Evolutionary conservation across 2,113 vertebrate species (phyloP), one percentile per base, ranked within the genome.

Genomic region (Neopipo cinnamomea): DNA sequence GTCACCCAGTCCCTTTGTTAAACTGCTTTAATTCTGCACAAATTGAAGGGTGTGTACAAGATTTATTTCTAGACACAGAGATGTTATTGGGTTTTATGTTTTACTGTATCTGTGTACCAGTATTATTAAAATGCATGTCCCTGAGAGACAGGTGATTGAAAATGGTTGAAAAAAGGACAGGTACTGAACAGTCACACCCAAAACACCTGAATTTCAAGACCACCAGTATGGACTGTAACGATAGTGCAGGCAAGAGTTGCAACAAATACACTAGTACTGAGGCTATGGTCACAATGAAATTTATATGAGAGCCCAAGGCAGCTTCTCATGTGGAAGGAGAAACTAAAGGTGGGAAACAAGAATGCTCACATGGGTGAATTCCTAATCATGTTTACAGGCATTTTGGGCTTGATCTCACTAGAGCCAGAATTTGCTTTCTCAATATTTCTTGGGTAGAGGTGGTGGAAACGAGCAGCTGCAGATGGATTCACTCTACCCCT

Each of bases 21-120:
- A 94, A 96, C 12, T 33, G 58, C 58, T 95, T 89, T 67, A 89
- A 70, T 93, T 96, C 92, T 71, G 50, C 76, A 87, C 33, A 85
- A 82, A 88, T 83, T 70, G 55, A 44, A 76, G 85, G 77, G 73
- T 21, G 3, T 41, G 16, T 21, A 81, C 75, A 49, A 91, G 46
- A 91, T 91, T 95, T 74, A 85, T 78, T 92, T 79, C 89, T 73
- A 91, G 84, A 70, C 42, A 67, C 15, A 11, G 24, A 89, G 66
- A 75, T 66, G 47, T 16, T 88, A 83, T 47, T 73, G 68, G 33
- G 66, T 55, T 79, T 85, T 52, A 55, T 37, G 41, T 91, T 93
- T 85, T 35, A 80, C 9, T 37, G 7, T 19, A 80, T 70, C 71
- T 44, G 19, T 17, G 28, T 33, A 88, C 11, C 44, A 56, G 0